Conservation (phyloP, 2,888 invertebrate genomes). For the Drosophila melanosoma region DNA sequence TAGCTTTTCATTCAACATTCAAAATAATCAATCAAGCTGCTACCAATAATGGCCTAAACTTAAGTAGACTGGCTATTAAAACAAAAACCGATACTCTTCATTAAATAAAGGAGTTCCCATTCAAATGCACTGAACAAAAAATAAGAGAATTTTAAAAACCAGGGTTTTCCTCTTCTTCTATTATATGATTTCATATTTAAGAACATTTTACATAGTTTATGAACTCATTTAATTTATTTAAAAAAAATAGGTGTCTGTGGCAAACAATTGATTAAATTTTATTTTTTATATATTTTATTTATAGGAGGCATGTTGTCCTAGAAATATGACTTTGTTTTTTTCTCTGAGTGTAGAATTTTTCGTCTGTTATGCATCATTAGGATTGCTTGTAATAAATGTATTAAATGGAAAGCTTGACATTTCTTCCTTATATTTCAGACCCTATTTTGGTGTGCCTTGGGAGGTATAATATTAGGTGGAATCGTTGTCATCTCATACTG, state of each 20-base stretch:
- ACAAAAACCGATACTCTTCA: background rate
- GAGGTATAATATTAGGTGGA: conserved; percentile 84
- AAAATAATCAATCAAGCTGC: conserved; percentile 33
- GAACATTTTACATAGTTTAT: too few relatives aligned
- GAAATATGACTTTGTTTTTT: too few relatives aligned
- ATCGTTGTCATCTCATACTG: conserved; percentile 85
- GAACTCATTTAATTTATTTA: too few relatives aligned
- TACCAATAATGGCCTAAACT: conserved; percentile 1
- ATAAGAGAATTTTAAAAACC: background rate
- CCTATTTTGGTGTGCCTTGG: conserved; percentile 85
- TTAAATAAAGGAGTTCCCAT: background rate
- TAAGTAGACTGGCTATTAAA: background rate
- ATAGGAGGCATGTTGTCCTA: too few relatives aligned
- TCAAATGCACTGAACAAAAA: background rate
- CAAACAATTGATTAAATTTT: too few relatives aligned
- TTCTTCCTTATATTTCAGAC: conserved; percentile 76
- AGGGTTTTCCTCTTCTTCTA: too few relatives aligned
- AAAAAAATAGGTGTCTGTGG: too few relatives aligned
- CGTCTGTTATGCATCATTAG: background rate
- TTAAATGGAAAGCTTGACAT: background rate
- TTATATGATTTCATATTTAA: too few relatives aligned
- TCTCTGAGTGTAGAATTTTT: background rate
- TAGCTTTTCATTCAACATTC: background rate
- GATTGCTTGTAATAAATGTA: background rate
- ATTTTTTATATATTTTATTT: too few relatives aligned